Base-by-base conservation (phyloP, 2,888 invertebrate genomes). In the Byasa hedistus region DNA sequence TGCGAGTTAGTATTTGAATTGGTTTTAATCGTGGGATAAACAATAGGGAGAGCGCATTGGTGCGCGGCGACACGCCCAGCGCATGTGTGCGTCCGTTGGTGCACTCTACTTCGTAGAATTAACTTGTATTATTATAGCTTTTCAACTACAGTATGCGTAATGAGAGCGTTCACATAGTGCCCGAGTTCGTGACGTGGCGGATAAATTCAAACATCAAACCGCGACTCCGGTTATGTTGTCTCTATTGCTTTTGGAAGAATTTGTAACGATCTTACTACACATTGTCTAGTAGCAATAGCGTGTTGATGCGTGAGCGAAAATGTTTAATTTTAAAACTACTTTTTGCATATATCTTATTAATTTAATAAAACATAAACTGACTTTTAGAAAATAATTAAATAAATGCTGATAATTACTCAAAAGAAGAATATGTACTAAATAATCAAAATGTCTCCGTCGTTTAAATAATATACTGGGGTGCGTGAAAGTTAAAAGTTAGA, bases 21-120 rank as follows among this genome's bases (percentile, higher is more conserved):
- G 86, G 85, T 87, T 86, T 86, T 90, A 91, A 91, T 91, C 91
- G 91, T 88, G 89, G 89, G 89, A 91, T 91, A 91, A 90, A 91
- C 89, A 91, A 91, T 87, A 75, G 86, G 82, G 83, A 76, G 85
- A 80, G 83, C 75, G 84, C 86, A 83, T 72, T 83, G 78, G 84
- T 74, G 86, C 84, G 77, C 69, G 76, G 71, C 78, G 85, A 81
- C 87, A 86, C 89, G 86, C 90, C 89, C 83, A 72, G 73, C 76
- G 79, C 87, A 87, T 88, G 87, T 87, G 86, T 77, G 79, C 74
- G 73, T 68, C 65, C 68, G 70, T 72, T 74, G 68, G 70, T 71
- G 71, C 68, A 64, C 70, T 69, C 57, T 44, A 51, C 58, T 63
- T 68, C 68, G 69, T 69, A 67, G 70, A 70, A 71, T 55, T 62